These are phyloP conservation scores for Poecilia gillii DNA, from an alignment of 2,797 vertebrate species.

Conservation along the genomic window DNA sequence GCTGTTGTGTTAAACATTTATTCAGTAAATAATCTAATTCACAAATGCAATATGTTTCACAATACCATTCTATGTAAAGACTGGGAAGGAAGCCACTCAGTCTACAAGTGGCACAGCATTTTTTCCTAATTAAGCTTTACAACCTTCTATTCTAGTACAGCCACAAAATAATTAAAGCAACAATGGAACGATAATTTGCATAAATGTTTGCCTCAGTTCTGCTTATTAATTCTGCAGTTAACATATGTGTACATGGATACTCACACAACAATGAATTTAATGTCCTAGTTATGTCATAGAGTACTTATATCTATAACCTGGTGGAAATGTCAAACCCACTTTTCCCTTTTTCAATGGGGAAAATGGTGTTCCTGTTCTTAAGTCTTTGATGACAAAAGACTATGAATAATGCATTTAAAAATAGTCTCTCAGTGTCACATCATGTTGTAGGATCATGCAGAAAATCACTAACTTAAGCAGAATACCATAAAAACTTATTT, in stretches of 20 bases:
- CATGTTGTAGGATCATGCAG: conserved; percentile 8
- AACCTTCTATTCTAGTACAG: conserved; percentile 3
- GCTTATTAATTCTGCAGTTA: background rate
- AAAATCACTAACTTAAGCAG: conserved; percentile 18
- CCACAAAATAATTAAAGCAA: conserved; percentile 28
- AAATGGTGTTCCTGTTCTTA: conserved; percentile 1
- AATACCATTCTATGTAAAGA: background rate
- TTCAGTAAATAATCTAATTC: conserved; percentile 13
- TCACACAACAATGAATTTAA: background rate
- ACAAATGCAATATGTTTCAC: conserved; percentile 5
- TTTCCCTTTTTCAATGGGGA: conserved; percentile 1
- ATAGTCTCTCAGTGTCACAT: background rate
- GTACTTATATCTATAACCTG: background rate
- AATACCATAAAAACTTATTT: conserved; percentile 5
- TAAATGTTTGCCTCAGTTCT: background rate
- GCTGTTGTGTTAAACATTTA: conserved; percentile 9
- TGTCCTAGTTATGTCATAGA: background rate
- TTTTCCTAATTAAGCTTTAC: conserved; percentile 26
- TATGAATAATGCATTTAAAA: background rate
- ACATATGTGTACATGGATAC: background rate
- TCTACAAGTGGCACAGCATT: conserved; percentile 4
- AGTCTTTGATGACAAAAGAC: conserved; percentile 1
- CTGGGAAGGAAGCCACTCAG: conserved; percentile 9
- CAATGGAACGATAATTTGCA: conserved; percentile 26
- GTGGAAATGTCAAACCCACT: background rate